Evolutionary conservation across 1,140 invertebrate species (phyloP).

Genomic region (Palaemon carinicauda): DNA sequence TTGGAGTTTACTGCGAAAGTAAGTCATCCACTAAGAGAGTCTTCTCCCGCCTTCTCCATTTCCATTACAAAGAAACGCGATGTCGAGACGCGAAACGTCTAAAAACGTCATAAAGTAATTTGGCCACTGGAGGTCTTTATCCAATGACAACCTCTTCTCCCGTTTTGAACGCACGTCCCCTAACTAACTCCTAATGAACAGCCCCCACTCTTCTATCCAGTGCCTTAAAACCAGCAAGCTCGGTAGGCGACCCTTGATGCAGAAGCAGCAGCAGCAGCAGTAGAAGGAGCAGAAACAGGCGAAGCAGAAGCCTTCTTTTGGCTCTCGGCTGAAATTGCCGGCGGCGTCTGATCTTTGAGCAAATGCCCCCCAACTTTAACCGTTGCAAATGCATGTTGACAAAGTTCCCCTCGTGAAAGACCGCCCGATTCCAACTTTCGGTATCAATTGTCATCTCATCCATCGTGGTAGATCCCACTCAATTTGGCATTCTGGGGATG

Average conservation of each 20-base stretch:
- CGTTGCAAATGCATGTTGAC: slow-evolving; percentile 45
- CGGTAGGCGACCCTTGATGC: no score
- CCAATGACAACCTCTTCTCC: not conserved
- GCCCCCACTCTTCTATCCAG: no score
- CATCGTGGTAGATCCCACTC: slow-evolving; percentile 36
- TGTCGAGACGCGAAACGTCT: no score
- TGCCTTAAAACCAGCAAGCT: no score
- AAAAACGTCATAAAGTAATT: no score
- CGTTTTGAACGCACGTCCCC: not conserved
- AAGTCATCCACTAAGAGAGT: no score
- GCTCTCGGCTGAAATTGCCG: not conserved
- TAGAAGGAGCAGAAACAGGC: not conserved
- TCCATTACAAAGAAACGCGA: no score
- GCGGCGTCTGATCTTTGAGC: slow-evolving; percentile 21
- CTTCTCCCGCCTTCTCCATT: no score
- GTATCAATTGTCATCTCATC: slow-evolving; percentile 47
- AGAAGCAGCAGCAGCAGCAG: not conserved
- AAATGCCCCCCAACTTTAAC: slow-evolving; percentile 37
- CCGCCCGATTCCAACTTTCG: slow-evolving; percentile 39
- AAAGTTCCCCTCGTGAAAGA: slow-evolving; percentile 44
- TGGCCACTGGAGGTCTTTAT: not conserved
- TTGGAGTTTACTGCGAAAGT: no score
- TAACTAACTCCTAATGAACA: not conserved
- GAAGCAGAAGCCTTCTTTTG: not conserved
- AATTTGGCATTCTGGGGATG: slow-evolving; percentile 36